A percentile compares a stretch with the other conserved stretches of the same genome.
These are phyloP conservation scores for Stenichneumon culpator DNA, from an alignment of 2,888 invertebrate species.

Conservation along the genomic window DNA sequence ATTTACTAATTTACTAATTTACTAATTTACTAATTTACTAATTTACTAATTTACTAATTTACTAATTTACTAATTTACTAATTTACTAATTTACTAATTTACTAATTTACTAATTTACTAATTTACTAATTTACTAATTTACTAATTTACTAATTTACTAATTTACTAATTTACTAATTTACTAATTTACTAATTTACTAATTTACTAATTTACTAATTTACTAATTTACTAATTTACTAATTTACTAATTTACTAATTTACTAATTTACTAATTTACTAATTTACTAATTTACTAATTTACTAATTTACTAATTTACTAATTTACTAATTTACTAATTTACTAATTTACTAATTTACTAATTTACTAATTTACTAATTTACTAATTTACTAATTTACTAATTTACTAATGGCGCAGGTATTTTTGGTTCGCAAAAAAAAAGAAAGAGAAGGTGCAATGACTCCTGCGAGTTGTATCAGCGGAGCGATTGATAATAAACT, in stretches of 20 bases:
- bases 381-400: background rate
- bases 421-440: background rate
- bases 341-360: too few species aligned
- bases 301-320: too few species aligned
- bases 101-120: too few species aligned
- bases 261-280: too few species aligned
- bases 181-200: background rate
- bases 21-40: too few species aligned
- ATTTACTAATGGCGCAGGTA: background rate
- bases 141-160: background rate
- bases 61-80: too few species aligned
- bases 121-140: background rate
- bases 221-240: too few species aligned
- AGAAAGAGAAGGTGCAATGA: conserved; percentile 18
- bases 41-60: too few species aligned
- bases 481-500: conserved; percentile 13
- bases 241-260: too few species aligned
- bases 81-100: too few species aligned
- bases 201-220: background rate
- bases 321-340: too few species aligned
- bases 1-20: background rate
- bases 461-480: background rate
- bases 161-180: background rate
- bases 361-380: background rate
- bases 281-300: too few species aligned